Base-by-base conservation (phyloP, 2,888 invertebrate species). In the Hartigia nigra region DNA sequence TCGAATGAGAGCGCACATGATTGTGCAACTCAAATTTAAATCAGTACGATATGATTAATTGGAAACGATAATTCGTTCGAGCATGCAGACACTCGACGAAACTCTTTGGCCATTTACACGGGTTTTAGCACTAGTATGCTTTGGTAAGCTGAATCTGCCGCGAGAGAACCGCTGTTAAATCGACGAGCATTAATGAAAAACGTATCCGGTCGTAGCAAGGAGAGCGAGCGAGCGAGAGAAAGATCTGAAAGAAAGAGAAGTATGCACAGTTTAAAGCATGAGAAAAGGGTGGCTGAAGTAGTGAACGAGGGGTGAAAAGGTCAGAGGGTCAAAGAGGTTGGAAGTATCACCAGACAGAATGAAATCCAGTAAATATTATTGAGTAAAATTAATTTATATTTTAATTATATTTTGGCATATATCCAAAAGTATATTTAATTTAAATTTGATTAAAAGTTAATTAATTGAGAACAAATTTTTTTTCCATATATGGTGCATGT, bases 131-230 rank as follows among this genome's bases (percentile, higher is more conserved):
- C 34, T 9, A 12, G 31, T 34, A 31, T 31, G 4, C 31, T 34
- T 72, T 31, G 31, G 31, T 72, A 72, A 72, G 72, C 31, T 55
- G 72, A 12, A 72, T 72, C 72, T 72, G 9, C 72, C 23, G 12
- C 55, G 31, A 11, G 72, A 12, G 72, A 72, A 72, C 34, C 23
- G 31, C 31, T 32, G 72, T 12, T 72, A 34, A 72, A 72, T 72
- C 72, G 72, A 72, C 31, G 72, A 72, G 31, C 72, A 34, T 72
- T 31, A 34, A 72, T 72, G 72, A 72, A 34, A 72, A 72, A 14
- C 72, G 12, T 12, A 34, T 72, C 72, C 31, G 12, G 12, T 31
- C 32, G 72, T 14, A 72, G 32, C 23, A 31, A 14, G 2, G 12
- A 72, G 72, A 72, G 72, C 31, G 31, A 72, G 31, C 72, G 31